A percentile compares a stretch with the other conserved stretches of the same genome.
These are phyloP conservation scores for Thrips palmi DNA, from an alignment of 1,140 invertebrate species.

Conservation along the genomic window DNA sequence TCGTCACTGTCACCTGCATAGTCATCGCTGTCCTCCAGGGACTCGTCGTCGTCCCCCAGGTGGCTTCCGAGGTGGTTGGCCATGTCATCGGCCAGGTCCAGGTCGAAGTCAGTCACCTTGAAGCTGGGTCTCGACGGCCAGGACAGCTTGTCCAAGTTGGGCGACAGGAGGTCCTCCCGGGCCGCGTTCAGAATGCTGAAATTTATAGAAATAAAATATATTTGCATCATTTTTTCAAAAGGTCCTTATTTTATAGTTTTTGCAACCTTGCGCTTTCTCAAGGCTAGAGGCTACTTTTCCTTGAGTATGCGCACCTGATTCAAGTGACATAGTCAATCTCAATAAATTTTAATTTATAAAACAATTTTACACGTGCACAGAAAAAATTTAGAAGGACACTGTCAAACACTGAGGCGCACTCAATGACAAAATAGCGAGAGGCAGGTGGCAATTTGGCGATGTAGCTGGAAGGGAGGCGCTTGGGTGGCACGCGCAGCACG, in stretches of 20 bases:
- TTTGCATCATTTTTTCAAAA: constrained; percentile 5
- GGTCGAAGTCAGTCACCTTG: constrained; percentile 9
- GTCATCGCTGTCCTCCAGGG: constrained; percentile 11
- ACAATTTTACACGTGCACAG: too few species aligned
- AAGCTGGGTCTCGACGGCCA: constrained; percentile 7
- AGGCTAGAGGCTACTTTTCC: constrained; percentile 11
- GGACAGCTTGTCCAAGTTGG: constrained; percentile 38
- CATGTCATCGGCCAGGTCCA: constrained; percentile 11
- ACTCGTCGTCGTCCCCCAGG: constrained; percentile 9
- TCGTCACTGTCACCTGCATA: constrained; percentile 15
- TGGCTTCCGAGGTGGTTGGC: constrained; percentile 9
- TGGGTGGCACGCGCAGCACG: too few species aligned
- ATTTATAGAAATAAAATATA: constrained; percentile 36
- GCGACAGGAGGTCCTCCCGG: constrained; percentile 39
- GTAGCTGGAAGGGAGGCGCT: too few species aligned
- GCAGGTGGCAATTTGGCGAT: too few species aligned
- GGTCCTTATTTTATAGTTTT: constrained; percentile 4
- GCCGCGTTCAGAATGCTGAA: too few species aligned
- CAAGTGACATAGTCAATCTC: constrained; percentile 8
- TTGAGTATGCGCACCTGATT: constrained; percentile 5
- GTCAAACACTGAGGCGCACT: too few species aligned
- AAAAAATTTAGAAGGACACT: too few species aligned
- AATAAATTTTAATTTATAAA: constrained; percentile 7
- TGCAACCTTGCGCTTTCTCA: constrained; percentile 10
- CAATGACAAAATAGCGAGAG: too few species aligned